phyloP scores from a whole-genome alignment of 2,888 invertebrate species.

The Uloborus plumipes region DNA sequence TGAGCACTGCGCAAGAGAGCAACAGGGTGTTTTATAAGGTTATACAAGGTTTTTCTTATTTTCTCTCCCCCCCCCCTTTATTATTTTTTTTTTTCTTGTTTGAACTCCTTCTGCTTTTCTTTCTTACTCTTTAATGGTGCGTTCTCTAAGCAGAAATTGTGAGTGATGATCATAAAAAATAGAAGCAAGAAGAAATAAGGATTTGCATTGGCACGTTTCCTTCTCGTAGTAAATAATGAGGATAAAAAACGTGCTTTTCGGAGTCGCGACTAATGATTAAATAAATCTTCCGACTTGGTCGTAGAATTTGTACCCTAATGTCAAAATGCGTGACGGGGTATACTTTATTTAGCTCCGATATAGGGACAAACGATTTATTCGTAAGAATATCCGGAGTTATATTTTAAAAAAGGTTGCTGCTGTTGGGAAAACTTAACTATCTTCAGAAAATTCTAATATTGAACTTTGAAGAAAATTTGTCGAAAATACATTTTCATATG shows the following conservation, averaged over 20 bases:
- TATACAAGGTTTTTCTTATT: constrained; percentile 15
- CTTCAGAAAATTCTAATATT: too few relatives aligned
- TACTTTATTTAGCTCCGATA: constrained; percentile 8
- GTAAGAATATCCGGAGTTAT: too few relatives aligned
- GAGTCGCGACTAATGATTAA: constrained; percentile 35
- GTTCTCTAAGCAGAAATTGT: constrained; percentile 24
- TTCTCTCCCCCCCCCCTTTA: too few relatives aligned
- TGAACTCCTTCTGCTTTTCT: not conserved
- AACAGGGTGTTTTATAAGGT: constrained; percentile 53
- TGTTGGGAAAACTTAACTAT: too few relatives aligned
- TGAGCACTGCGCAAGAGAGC: constrained; percentile 13
- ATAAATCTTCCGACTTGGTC: constrained; percentile 13
- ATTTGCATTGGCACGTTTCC: not conserved
- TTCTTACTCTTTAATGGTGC: constrained; percentile 16
- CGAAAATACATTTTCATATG: too few relatives aligned
- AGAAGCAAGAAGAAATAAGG: not conserved
- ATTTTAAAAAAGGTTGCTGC: too few relatives aligned
- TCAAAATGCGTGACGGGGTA: not conserved
- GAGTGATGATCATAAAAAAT: constrained; percentile 13
- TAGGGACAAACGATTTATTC: too few relatives aligned
- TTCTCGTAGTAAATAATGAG: constrained; percentile 8
- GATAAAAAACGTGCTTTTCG: constrained; percentile 4
- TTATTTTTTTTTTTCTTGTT: constrained; percentile 10
- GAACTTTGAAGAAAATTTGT: too few relatives aligned
- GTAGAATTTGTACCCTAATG: too few relatives aligned